Conservation (phyloP, 2,113 vertebrate species). For the Mugil cephalus region DNA sequence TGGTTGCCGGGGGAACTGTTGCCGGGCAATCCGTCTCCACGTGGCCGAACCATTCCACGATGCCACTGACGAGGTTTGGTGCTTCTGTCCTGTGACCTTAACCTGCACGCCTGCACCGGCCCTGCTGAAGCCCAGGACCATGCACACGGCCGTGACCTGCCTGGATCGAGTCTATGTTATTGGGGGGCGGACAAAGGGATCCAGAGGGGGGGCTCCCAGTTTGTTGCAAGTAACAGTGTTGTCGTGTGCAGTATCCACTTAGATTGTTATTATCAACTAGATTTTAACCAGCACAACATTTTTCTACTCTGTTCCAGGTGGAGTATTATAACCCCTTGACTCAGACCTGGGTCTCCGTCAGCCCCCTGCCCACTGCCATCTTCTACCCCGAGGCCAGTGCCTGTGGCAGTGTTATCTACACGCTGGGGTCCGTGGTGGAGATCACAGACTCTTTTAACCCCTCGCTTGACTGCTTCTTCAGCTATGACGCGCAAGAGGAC, state of each 20-base stretch:
- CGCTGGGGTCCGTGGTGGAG: constrained; percentile 94
- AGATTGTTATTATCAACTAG: background rate
- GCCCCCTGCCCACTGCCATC: constrained; percentile 91
- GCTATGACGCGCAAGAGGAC: constrained; percentile 90
- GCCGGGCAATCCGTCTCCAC: constrained; percentile 90
- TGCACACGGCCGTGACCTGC: constrained; percentile 91
- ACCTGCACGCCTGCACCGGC: constrained; percentile 86
- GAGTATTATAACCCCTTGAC: constrained; percentile 92
- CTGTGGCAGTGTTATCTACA: constrained; percentile 92
- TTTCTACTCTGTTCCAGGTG: constrained; percentile 72
- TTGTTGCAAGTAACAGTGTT: constrained; percentile 83
- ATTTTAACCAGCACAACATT: background rate
- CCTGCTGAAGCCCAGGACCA: constrained; percentile 94
- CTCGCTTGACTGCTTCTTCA: constrained; percentile 95
- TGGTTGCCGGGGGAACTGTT: constrained; percentile 92
- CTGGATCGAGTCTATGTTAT: constrained; percentile 92
- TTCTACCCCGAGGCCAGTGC: constrained; percentile 95
- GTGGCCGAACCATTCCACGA: constrained; percentile 91
- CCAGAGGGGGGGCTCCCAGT: constrained; percentile 84
- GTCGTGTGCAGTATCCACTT: background rate
- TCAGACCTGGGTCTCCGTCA: constrained; percentile 89
- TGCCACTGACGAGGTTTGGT: constrained; percentile 94
- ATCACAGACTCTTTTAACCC: constrained; percentile 96
- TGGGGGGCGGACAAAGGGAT: constrained; percentile 91
- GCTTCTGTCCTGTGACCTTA: constrained; percentile 91